phyloP scores from a whole-genome alignment of 2,113 vertebrate genomes.

The Copsychus sechellarum region DNA sequence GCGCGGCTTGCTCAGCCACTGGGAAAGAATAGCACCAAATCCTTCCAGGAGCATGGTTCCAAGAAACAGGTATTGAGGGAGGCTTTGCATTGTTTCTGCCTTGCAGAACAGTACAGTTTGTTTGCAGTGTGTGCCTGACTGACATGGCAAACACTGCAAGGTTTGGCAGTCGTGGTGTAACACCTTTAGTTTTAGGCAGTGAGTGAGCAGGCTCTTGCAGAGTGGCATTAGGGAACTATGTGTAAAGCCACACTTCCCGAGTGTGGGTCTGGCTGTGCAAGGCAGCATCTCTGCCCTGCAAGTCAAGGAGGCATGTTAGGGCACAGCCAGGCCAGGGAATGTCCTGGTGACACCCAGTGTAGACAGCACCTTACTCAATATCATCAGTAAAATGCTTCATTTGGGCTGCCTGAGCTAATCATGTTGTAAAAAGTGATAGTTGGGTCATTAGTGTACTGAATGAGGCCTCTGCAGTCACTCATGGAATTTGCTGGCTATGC shows the following conservation, averaged over 20 bases:
- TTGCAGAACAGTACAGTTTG: neutral
- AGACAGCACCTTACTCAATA: neutral
- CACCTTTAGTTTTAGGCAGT: neutral
- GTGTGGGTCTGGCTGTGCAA: neutral
- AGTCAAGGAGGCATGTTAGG: neutral
- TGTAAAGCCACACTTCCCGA: neutral
- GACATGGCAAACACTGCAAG: neutral
- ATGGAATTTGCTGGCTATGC: neutral
- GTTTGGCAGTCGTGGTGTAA: neutral
- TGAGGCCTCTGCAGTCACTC: neutral
- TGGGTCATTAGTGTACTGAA: neutral
- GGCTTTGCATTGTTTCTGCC: neutral
- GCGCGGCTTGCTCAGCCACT: neutral
- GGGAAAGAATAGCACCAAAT: neutral
- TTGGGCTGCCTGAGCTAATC: neutral
- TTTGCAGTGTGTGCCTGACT: neutral
- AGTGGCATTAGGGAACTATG: neutral
- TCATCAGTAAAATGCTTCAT: neutral
- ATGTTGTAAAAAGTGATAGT: neutral
- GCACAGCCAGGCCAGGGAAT: neutral
- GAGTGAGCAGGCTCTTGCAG: neutral
- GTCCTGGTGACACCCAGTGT: neutral
- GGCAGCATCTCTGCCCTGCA: fast-evolving
- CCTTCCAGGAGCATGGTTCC: neutral
- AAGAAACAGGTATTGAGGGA: neutral